A percentile compares a stretch with the other conserved stretches of the same genome.
phyloP scores from a whole-genome alignment of 2,113 vertebrate species.

The Malaclemys terrapin region DNA sequence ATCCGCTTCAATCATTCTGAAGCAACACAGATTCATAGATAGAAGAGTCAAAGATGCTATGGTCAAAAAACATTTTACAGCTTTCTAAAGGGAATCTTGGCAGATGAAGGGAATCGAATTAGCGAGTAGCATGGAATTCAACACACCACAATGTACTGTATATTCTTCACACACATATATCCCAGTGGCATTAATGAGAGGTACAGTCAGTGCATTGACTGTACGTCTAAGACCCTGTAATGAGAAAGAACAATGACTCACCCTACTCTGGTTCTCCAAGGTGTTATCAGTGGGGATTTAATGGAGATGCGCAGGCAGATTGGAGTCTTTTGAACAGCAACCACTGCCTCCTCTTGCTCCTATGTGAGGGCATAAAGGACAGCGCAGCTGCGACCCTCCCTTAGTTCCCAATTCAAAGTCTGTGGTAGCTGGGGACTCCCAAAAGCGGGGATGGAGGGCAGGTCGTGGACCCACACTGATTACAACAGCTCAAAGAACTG shows the following conservation, averaged over 20 bases:
- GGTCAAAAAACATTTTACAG: not conserved
- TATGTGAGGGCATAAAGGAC: not conserved
- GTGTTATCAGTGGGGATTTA: not conserved
- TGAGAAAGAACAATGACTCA: not conserved
- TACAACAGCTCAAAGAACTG: not conserved
- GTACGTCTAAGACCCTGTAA: not conserved
- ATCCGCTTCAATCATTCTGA: not conserved
- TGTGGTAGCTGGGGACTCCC: not conserved
- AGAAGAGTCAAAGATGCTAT: not conserved
- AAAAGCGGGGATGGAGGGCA: not conserved
- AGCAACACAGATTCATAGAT: not conserved
- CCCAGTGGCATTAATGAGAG: not conserved
- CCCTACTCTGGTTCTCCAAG: not conserved
- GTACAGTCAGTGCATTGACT: not conserved
- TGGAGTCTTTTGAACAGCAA: too few relatives aligned
- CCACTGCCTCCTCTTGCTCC: not conserved
- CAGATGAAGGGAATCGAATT: not conserved
- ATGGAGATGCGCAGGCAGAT: fast-evolving
- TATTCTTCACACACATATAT: too few relatives aligned
- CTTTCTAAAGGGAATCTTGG: not conserved
- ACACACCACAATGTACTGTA: too few relatives aligned
- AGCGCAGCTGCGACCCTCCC: not conserved
- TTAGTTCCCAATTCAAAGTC: not conserved
- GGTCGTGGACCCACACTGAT: not conserved
- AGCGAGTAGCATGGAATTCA: not conserved